Percentiles rank a stretch among this genome's conserved stretches.
Conservation (phyloP, 2,797 vertebrate genomes). For the Aselliscus stoliczkanus region DNA sequence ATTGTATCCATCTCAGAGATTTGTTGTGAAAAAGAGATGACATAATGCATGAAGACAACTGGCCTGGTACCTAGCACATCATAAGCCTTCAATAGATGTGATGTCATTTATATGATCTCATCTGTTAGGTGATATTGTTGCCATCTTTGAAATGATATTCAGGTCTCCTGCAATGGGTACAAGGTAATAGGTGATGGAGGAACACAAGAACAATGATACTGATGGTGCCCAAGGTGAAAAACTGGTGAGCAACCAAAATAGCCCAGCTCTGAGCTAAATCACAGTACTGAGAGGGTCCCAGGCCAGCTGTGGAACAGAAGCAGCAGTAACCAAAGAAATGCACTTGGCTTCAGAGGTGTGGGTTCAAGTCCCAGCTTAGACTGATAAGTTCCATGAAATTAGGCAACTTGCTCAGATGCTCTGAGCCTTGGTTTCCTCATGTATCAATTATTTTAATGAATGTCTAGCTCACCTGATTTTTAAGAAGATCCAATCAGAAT, state of each 20-base stretch:
- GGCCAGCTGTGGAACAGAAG: too few relatives aligned
- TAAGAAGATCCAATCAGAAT: not conserved
- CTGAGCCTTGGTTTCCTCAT: not conserved
- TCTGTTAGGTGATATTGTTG: not conserved
- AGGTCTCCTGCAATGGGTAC: not conserved
- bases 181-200: not conserved
- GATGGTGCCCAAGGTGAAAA: not conserved
- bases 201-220: not conserved
- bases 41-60: not conserved
- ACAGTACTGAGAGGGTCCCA: fast-evolving
- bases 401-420: not conserved
- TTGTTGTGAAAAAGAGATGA: not conserved
- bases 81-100: not conserved
- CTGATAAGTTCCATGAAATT: not conserved
- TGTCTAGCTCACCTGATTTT: not conserved
- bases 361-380: not conserved
- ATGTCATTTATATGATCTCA: not conserved
- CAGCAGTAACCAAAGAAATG: not conserved
- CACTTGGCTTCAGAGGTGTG: not conserved
- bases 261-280: not conserved
- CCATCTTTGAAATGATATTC: not conserved
- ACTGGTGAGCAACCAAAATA: not conserved
- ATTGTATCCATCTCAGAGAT: not conserved
- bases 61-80: not conserved
- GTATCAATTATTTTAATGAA: not conserved